phyloP scores from a whole-genome alignment of 2,797 vertebrate genomes.

The Antennarius maculatus region DNA sequence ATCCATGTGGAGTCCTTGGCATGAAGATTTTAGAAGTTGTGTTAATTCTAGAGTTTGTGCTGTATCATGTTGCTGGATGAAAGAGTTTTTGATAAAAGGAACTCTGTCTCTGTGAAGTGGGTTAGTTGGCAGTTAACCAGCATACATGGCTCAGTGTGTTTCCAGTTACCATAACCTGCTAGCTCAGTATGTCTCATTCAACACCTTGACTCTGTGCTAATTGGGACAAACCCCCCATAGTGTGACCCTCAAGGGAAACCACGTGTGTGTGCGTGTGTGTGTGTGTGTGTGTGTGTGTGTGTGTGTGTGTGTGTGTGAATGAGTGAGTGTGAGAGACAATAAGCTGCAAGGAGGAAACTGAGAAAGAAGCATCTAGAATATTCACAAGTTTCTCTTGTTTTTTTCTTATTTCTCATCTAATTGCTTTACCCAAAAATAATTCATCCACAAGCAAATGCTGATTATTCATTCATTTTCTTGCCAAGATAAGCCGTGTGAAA shows the following conservation, averaged over 20 bases:
- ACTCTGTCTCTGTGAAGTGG: conserved; percentile 67
- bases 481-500: not conserved
- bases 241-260: conserved; percentile 58
- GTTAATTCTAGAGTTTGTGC: conserved; percentile 44
- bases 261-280: conserved; percentile 8
- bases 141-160: conserved; percentile 59
- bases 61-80: conserved; percentile 49
- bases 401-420: not conserved
- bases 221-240: conserved; percentile 71
- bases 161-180: conserved; percentile 68
- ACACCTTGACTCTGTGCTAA: conserved; percentile 71
- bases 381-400: not conserved
- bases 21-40: conserved; percentile 46
- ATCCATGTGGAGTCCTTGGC: conserved; percentile 38
- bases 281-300: not conserved
- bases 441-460: conserved; percentile 7
- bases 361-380: not conserved
- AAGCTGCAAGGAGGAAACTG: conserved; percentile 16
- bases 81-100: conserved; percentile 48
- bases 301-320: not conserved
- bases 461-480: conserved; percentile 18
- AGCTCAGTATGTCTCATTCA: conserved; percentile 62
- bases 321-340: not conserved
- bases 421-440: not conserved
- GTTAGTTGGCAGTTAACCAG: conserved; percentile 71